Percentiles rank a stretch among this genome's conserved stretches.
Evolutionary conservation across 2,113 vertebrate species (phyloP).

Genomic region (Prinia subflava): DNA sequence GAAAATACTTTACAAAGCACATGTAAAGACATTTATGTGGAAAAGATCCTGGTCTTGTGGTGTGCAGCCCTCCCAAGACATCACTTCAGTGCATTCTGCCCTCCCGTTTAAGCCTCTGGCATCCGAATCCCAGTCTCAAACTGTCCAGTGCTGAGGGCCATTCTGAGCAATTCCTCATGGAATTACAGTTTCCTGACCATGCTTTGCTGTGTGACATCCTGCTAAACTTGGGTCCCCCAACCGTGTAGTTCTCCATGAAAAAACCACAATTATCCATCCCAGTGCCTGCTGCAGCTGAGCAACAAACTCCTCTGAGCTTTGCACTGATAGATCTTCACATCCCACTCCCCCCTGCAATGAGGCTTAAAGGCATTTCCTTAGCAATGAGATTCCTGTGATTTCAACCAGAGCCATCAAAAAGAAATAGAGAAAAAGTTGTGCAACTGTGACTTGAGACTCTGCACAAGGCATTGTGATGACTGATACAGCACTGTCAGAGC

Average conservation of each 20-base stretch:
- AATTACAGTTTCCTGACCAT: background rate
- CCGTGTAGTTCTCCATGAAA: background rate
- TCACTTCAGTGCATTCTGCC: background rate
- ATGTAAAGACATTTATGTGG: background rate
- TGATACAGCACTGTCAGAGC: background rate
- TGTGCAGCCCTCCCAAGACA: background rate
- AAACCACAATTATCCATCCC: background rate
- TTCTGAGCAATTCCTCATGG: background rate
- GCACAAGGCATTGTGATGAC: background rate
- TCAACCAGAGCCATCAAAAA: background rate
- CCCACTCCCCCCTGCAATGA: background rate
- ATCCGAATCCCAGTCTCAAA: background rate
- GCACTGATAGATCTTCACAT: background rate
- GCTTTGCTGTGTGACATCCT: background rate
- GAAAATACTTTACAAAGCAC: background rate
- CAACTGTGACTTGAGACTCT: background rate
- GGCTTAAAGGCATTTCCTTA: background rate
- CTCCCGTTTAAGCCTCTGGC: background rate
- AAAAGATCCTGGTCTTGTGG: background rate
- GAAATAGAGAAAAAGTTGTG: background rate
- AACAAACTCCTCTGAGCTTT: background rate
- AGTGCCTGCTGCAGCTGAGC: background rate
- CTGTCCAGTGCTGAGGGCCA: background rate
- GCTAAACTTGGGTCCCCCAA: background rate
- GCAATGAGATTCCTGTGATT: background rate